Percentiles rank a stretch among this genome's conserved stretches.
phyloP scores from a whole-genome alignment of 2,888 invertebrate species.

The Acleris literana region DNA sequence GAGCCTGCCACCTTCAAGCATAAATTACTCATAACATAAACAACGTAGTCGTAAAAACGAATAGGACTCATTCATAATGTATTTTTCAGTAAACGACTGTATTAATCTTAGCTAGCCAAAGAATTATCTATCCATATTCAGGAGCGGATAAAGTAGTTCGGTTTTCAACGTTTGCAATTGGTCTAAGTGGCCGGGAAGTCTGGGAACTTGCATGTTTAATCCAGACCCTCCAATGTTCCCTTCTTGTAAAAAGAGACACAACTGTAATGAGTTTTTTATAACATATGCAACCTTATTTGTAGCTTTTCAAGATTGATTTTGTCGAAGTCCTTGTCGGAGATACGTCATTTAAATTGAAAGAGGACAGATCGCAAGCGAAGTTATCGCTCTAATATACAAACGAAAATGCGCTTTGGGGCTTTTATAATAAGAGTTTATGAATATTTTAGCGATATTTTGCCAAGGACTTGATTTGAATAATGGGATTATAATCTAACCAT shows the following conservation, averaged over 20 bases:
- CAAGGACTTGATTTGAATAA: conserved; percentile 24
- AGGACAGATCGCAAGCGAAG: conserved; percentile 3
- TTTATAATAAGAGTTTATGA: neutral
- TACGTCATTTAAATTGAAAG: neutral
- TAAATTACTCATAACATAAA: neutral
- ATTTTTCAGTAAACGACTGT: conserved; percentile 15
- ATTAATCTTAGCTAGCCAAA: conserved; percentile 40
- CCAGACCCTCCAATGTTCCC: conserved; percentile 32
- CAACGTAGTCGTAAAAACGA: neutral
- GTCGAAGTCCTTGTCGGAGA: neutral
- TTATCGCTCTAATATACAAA: conserved; percentile 2
- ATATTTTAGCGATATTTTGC: conserved; percentile 2
- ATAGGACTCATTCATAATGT: conserved; percentile 15
- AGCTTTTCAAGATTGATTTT: neutral
- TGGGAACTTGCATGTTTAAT: conserved; percentile 64
- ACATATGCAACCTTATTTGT: neutral
- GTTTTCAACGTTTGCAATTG: conserved; percentile 60
- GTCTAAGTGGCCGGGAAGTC: conserved; percentile 58
- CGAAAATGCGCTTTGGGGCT: conserved; percentile 16
- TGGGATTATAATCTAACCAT: conserved; percentile 25
- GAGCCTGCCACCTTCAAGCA: no score
- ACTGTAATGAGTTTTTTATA: neutral
- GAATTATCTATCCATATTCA: conserved; percentile 30
- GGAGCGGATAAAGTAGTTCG: conserved; percentile 11
- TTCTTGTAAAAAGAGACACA: conserved; percentile 2